Evolutionary conservation across 2,888 invertebrate genomes (phyloP), one percentile per base, ranked within the genome.

Genomic region (Sympetrum striolatum): DNA sequence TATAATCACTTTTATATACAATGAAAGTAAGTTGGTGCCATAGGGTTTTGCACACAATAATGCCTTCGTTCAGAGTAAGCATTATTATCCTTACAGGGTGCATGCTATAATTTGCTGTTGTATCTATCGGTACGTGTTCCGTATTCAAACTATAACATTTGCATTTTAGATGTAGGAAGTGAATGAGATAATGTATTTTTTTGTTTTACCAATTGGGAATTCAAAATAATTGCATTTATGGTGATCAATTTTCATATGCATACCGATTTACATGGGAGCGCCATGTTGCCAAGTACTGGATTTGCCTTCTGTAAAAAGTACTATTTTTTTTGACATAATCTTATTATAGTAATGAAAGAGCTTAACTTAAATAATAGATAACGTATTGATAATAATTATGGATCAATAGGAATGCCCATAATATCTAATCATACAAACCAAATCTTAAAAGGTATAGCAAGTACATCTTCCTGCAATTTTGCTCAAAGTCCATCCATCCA

Each of bases 41-140:
- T 86, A 86, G 86, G 60, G n/a, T 86, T 53, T 60, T 86, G 86
- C 86, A 86, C 86, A 86, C 86, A 60, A 37, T 37, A 86, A 86
- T 86, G 86, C 86, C 86, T 86, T 86, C 53, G 10, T 86, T 64
- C 86, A 60, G 86, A 60, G 37, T 60, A 60, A 86, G 86, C 86
- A 60, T 86, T 86, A 53, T 86, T 60, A 86, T 86, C 86, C 86
- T 86, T 86, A 86, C 86, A 86, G 86, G 86, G 86, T 86, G 86
- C 86, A 86, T 86, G 60, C 86, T 31, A 86, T 86, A 86, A 86
- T 86, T 86, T 86, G 86, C 86, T 86, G 86, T 86, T 86, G 86
- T 86, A 86, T 86, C 31, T 86, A 86, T 86, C 86, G 86, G 86
- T 86, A 86, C 86, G 86, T 86, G 86, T 86, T 86, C 86, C 86